Conservation (phyloP, 2,113 vertebrate species). For the Elephantulus edwardii region DNA sequence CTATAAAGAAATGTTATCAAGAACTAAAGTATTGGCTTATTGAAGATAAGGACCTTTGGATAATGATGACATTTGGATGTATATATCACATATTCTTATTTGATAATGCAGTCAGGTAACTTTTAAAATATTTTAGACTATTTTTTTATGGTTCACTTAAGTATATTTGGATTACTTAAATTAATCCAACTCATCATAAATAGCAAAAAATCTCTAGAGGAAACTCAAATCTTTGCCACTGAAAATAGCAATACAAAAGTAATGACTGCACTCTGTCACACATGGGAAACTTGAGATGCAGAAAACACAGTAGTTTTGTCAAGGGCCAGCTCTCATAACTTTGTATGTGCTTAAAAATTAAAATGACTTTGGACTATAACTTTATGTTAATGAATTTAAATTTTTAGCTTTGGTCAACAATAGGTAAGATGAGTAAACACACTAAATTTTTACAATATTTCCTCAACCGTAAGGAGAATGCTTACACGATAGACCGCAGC, state of each 20-base stretch:
- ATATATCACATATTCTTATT: not conserved
- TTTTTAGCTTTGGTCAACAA: too few relatives aligned
- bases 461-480: not conserved
- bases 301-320: too few relatives aligned
- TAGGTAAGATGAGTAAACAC: too few relatives aligned
- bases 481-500: not conserved
- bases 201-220: too few relatives aligned
- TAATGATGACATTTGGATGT: not conserved
- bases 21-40: not conserved
- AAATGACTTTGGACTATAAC: not conserved
- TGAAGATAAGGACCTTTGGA: not conserved
- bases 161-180: not conserved
- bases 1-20: not conserved
- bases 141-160: not conserved
- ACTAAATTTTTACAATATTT: not conserved
- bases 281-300: too few relatives aligned
- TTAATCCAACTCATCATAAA: too few relatives aligned
- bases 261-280: too few relatives aligned
- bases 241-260: too few relatives aligned
- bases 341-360: too few relatives aligned
- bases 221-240: too few relatives aligned
- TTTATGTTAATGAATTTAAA: slow-evolving; percentile 12
- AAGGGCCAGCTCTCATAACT: too few relatives aligned
- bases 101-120: not conserved
- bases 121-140: not conserved